Percentiles rank a stretch among this genome's conserved stretches.
phyloP scores from a whole-genome alignment of 1,140 invertebrate genomes.

The Drosophila lowei region DNA sequence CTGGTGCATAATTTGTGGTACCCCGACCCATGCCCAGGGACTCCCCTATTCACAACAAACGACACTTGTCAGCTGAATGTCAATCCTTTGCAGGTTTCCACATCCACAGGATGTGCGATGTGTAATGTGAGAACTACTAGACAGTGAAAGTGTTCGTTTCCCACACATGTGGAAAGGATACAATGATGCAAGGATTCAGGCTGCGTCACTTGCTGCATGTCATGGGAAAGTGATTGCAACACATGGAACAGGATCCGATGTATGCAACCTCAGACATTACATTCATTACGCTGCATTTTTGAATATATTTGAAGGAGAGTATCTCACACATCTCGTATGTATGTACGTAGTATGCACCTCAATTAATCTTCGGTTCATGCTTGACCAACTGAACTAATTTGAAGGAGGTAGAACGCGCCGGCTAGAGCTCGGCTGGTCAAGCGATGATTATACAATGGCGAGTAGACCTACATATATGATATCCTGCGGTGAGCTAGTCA shows the following conservation, averaged over 20 bases:
- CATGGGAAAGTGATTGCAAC: slow-evolving; percentile 69
- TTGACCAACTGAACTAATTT: slow-evolving; percentile 57
- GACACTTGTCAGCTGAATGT: slow-evolving; percentile 73
- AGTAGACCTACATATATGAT: slow-evolving; percentile 44
- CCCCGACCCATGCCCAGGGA: not conserved
- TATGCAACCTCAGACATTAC: slow-evolving; percentile 1
- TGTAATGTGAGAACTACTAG: slow-evolving; percentile 63
- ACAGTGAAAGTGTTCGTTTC: slow-evolving; percentile 72
- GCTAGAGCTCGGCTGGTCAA: slow-evolving; percentile 43
- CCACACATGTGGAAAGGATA: slow-evolving; percentile 48
- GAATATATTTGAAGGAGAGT: not conserved
- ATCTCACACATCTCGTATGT: not conserved
- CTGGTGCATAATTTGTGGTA: slow-evolving; percentile 60
- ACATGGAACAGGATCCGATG: slow-evolving; percentile 22
- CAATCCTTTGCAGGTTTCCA: slow-evolving; percentile 77
- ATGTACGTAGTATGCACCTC: not conserved
- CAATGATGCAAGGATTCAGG: slow-evolving; percentile 45
- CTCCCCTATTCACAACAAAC: slow-evolving; percentile 20
- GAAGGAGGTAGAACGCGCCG: not conserved
- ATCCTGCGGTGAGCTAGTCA: slow-evolving; percentile 34
- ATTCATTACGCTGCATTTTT: slow-evolving; percentile 51
- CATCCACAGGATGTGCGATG: slow-evolving; percentile 65
- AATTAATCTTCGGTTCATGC: slow-evolving; percentile 57
- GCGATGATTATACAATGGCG: slow-evolving; percentile 55
- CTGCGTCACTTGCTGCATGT: slow-evolving; percentile 49